phyloP scores from a whole-genome alignment of 2,113 vertebrate genomes.

The Indicator maculatus region DNA sequence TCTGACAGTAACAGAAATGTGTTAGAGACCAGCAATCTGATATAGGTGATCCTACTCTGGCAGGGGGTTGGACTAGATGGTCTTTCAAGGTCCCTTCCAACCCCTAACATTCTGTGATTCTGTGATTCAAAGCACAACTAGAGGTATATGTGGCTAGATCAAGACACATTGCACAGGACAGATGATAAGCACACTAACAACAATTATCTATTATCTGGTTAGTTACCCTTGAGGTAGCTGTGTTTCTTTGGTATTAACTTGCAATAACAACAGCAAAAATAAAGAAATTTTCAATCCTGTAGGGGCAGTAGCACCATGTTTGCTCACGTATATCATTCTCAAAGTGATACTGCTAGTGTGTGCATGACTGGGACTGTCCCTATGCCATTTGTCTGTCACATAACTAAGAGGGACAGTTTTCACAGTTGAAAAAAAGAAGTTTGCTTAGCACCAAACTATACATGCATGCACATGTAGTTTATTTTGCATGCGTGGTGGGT shows the following conservation, averaged over 20 bases:
- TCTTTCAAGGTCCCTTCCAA: too few species aligned
- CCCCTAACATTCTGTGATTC: too few species aligned
- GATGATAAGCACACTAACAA: neutral
- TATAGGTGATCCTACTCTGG: too few species aligned
- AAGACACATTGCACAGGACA: neutral
- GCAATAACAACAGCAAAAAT: neutral
- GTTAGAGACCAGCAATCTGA: neutral
- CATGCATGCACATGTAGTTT: neutral
- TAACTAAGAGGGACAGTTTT: neutral
- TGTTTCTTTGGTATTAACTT: constrained; percentile 11
- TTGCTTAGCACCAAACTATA: neutral
- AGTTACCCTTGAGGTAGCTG: neutral
- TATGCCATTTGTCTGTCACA: neutral
- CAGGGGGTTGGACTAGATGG: too few species aligned
- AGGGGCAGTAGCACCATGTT: neutral
- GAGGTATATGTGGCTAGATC: neutral
- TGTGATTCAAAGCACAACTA: neutral
- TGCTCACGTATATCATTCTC: neutral
- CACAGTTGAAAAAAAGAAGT: neutral
- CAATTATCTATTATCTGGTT: neutral
- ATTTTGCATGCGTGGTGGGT: fast-evolving
- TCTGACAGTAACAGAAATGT: neutral
- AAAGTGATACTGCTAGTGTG: fast-evolving
- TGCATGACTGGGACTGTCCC: neutral
- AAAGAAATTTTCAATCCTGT: neutral